These are phyloP conservation scores for Tenrec ecaudatus DNA, from an alignment of 2,113 vertebrate genomes.

Conservation along the genomic window DNA sequence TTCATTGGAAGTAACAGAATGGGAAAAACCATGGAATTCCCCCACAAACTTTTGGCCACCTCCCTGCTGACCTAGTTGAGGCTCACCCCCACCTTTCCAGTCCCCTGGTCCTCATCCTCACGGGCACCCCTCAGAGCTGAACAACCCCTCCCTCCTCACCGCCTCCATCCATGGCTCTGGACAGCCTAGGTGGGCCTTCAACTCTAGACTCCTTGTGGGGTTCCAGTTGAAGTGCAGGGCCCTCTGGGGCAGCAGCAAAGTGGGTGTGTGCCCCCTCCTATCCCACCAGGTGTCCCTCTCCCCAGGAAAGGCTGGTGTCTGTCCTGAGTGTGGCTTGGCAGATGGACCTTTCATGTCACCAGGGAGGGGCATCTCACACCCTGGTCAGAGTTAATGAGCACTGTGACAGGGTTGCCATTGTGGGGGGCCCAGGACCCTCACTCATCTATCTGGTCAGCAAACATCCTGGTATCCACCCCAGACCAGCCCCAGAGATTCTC, in stretches of 20 bases:
- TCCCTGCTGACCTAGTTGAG: background rate
- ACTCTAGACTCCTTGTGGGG: background rate
- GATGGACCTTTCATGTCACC: background rate
- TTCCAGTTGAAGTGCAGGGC: too few species aligned
- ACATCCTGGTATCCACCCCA: background rate
- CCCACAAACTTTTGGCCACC: too few species aligned
- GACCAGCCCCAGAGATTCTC: background rate
- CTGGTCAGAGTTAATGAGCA: background rate
- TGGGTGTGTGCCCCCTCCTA: background rate
- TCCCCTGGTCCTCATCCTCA: background rate
- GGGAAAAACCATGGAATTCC: too few species aligned
- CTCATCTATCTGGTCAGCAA: background rate
- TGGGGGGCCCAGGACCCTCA: background rate
- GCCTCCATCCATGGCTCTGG: fast-evolving
- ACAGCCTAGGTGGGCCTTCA: background rate
- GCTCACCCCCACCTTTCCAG: background rate
- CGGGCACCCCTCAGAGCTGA: background rate
- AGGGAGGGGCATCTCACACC: background rate
- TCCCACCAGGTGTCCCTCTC: background rate
- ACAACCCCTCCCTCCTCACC: background rate
- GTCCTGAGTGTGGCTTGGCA: background rate
- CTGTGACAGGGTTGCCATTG: background rate
- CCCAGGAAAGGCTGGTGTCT: too few species aligned
- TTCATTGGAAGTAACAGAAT: too few species aligned
- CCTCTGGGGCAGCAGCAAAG: background rate